Conservation (phyloP, 2,113 vertebrate species). For the Pandion haliaetus region DNA sequence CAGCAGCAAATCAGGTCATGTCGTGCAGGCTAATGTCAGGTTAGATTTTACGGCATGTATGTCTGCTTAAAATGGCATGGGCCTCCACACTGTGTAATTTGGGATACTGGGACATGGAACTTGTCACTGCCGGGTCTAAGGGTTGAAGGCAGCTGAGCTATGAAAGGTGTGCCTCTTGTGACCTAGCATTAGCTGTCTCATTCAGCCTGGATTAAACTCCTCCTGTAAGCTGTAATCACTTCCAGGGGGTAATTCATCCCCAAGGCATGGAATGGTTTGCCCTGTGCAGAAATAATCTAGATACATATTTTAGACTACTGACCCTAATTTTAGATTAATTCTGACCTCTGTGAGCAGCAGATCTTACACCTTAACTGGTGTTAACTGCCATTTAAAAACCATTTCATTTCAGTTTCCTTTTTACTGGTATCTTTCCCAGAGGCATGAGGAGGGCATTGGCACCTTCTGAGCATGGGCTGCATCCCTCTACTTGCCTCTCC, state of each 20-base stretch:
- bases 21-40: neutral
- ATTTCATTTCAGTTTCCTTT: neutral
- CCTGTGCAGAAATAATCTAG: neutral
- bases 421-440: neutral
- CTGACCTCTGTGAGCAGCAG: neutral
- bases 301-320: neutral
- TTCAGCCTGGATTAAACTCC: neutral
- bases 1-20: neutral
- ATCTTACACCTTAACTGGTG: neutral
- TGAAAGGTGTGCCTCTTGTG: neutral
- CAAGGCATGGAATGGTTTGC: neutral
- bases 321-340: neutral
- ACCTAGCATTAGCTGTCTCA: neutral
- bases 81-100: neutral
- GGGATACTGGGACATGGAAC: neutral
- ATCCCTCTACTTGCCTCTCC: neutral
- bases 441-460: neutral
- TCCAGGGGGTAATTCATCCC: neutral
- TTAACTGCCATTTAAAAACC: neutral
- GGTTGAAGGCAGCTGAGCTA: neutral
- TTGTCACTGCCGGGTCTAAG: neutral
- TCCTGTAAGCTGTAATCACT: neutral
- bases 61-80: neutral
- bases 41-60: rapidly evolving
- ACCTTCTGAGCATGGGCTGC: neutral